Percentiles rank a stretch among this genome's conserved stretches.
Conservation (phyloP, 2,113 vertebrate species). For the Prolemur simus region DNA sequence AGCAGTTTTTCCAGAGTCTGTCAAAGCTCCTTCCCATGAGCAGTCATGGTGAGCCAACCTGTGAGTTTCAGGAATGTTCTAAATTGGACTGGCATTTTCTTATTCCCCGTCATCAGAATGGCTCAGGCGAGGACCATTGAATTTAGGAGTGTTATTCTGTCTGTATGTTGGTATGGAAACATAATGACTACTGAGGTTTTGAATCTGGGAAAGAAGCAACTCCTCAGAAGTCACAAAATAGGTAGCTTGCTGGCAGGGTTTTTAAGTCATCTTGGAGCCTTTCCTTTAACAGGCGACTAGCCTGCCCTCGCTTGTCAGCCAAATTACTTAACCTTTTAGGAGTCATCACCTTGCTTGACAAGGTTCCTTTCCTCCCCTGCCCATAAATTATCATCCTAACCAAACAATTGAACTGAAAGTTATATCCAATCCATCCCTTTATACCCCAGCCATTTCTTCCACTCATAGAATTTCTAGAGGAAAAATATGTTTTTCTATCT, state of each 20-base stretch:
- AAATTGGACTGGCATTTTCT: not conserved
- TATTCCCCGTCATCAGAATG: not conserved
- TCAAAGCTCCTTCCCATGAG: not conserved
- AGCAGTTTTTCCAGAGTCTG: not conserved
- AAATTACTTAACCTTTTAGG: slow-evolving; percentile 58
- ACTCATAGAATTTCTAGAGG: slow-evolving; percentile 30
- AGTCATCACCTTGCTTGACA: slow-evolving; percentile 46
- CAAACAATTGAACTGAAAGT: slow-evolving; percentile 35
- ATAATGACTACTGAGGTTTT: not conserved
- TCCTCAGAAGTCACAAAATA: slow-evolving; percentile 18
- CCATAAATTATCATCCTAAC: slow-evolving; percentile 39
- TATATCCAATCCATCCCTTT: not conserved
- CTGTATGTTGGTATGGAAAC: not conserved
- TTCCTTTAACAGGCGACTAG: not conserved
- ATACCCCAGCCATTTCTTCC: not conserved
- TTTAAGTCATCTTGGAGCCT: not conserved
- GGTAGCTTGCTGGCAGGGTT: not conserved
- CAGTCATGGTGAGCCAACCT: not conserved
- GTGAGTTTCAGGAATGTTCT: not conserved
- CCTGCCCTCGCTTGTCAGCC: slow-evolving; percentile 69
- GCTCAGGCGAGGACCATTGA: not conserved
- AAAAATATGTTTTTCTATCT: not conserved
- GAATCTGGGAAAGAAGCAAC: slow-evolving; percentile 51
- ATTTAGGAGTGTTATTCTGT: not conserved
- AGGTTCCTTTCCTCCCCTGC: slow-evolving; percentile 9